These are phyloP conservation scores for Myripristis murdjan DNA, from an alignment of 2,797 vertebrate genomes.

Conservation along the genomic window DNA sequence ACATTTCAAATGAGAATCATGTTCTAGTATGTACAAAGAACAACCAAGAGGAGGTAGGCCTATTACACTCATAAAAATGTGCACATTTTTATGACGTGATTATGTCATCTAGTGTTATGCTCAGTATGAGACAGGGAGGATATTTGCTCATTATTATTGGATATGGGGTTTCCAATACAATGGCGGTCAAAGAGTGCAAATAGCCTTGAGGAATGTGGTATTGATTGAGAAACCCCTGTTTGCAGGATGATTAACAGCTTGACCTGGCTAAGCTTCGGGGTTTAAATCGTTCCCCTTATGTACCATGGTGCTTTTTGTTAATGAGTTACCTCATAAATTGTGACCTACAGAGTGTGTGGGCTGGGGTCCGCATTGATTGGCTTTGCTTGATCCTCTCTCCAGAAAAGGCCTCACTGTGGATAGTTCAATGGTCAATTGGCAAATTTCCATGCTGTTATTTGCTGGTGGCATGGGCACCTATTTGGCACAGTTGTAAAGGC, in stretches of 20 bases:
- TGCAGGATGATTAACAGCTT: conserved; percentile 73
- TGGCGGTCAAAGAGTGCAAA: not conserved
- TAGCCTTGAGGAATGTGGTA: conserved; percentile 36
- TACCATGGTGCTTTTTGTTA: conserved; percentile 77
- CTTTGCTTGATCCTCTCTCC: conserved; percentile 39
- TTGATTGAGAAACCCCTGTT: conserved; percentile 69
- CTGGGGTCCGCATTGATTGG: conserved; percentile 56
- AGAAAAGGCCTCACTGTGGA: not conserved
- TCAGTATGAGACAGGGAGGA: not conserved
- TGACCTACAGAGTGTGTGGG: conserved; percentile 71
- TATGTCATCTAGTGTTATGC: not conserved
- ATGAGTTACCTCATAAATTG: conserved; percentile 68
- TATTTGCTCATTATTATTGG: not conserved
- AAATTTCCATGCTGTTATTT: not conserved
- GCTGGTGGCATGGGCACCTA: not conserved
- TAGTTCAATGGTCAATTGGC: conserved; percentile 29
- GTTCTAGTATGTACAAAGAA: not conserved
- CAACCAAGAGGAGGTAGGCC: not conserved
- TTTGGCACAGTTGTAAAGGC: not conserved
- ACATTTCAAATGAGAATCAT: not conserved
- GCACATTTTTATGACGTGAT: not conserved
- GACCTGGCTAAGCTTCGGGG: conserved; percentile 28
- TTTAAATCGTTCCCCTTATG: conserved; percentile 67
- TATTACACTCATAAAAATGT: conserved; percentile 16
- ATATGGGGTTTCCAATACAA: not conserved